Base-by-base conservation (phyloP, 2,888 invertebrate genomes). In the Coenonympha glycerion region DNA sequence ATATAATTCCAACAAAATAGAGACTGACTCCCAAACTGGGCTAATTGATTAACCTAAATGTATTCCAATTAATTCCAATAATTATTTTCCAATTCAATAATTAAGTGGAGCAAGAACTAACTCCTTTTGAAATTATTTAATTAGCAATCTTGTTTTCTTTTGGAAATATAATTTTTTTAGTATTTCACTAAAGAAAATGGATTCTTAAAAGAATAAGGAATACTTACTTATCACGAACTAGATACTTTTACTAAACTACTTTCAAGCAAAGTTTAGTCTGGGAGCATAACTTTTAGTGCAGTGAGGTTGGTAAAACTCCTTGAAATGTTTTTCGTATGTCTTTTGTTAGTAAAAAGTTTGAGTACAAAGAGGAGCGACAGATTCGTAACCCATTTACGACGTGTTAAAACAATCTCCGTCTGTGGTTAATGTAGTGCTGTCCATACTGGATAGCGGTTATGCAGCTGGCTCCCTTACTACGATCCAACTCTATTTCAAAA, bases 361-460 rank as follows among this genome's bases (percentile, higher is more conserved):
- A 24, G 31, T 42, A 37, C 42, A 42, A 47, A 47, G 34, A 6
- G 34, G 15, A 21, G 58, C 60, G 73, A 71, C 66, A 69, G 71
- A 61, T 63, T 62, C 66, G 69, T 73, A 71, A 70, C 73, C 73
- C 74, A 77, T 80, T 79, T 79, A 72, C 66, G 70, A 68, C 61
- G 69, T 56, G 64, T 64, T 72, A 73, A 69, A 80, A 45, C 79
- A 77, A 79, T 77, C 66, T 69, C 68, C 66, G 71, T 68, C 69
- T 65, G 65, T 69, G 71, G 69, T 74, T 75, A 64, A 58, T 55
- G 57, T 49, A 53, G 54, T 53, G 47, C 57, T 57, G 61, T 59
- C 56, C 56, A 49, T 52, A 49, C 41, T 42, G 56, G n/a, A n/a
- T n/a, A n/a, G 34, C 47, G 15, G 54, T 57, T 47, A 56, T 47